Base-by-base conservation (phyloP, 2,113 vertebrate genomes). In the Crotophaga sulcirostris region DNA sequence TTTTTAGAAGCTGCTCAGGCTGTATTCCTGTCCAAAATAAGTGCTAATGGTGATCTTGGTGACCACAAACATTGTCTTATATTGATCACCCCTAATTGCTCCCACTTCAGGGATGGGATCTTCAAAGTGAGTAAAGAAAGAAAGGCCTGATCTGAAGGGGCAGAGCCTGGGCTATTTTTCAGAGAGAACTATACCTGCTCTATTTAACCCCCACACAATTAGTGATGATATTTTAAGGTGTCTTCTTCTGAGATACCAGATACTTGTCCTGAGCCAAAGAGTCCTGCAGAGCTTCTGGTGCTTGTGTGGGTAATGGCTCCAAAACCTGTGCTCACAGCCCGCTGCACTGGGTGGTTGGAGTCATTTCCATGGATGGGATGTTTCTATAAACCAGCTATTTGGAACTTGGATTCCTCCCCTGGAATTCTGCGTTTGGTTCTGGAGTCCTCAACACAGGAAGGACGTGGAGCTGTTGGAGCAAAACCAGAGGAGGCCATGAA, bases 1-100 rank as follows among this genome's bases (percentile, higher is more conserved):
- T 86, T 75, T 59, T 76, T 54, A 74, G 83, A 56, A 84, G 56
- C 29, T 84, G 44, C 59, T 81, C 12, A 2, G 73, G 45, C 52
- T 75, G 28, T 23, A 33, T 92, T 77, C 47, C 40, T 40, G 19
- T 19, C 60, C 59, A 56, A 64, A 81, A 34, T 28, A 81, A 64
- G n/a, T 8, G 17, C 29, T 87, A 89, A 81, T 55, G 80, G 25
- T 34, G 45, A 16, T 15, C 51, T 77, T 10, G 20, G 59, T 84
- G 55, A 62, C 51, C 18, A 23, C 38, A 58, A 7, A 29, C 4
- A 0, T 26, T 45, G 17, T 29, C 69, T 69, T 4, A 0, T 10
- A 19, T 36, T 95, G 80, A 91, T 91, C 75, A 34, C 24, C 87
- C 69, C 70, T 64, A 87, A 92, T 76, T 86, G 40, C 55, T 94